These are phyloP conservation scores for Macroglossus sobrinus DNA, from an alignment of 2,113 vertebrate species.

Conservation along the genomic window DNA sequence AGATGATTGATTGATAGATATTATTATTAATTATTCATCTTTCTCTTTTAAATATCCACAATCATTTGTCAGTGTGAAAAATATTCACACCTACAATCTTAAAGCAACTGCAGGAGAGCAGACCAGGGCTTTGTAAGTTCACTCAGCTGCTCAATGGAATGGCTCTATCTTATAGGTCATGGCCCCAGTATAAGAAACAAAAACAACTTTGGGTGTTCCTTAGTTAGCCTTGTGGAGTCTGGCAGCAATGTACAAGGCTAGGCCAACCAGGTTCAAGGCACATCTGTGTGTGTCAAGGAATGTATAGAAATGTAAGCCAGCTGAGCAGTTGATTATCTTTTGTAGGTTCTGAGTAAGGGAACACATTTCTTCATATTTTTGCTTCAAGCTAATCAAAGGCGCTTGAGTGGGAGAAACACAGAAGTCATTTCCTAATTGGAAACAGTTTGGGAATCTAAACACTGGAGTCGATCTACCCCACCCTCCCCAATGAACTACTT, in stretches of 20 bases:
- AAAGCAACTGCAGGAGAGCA: neutral
- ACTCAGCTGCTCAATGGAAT: conserved; percentile 36
- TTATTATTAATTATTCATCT: neutral
- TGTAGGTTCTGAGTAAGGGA: neutral
- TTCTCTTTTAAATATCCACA: neutral
- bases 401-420: conserved; percentile 43
- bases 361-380: neutral
- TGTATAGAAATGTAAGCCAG: neutral
- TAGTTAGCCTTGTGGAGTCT: neutral
- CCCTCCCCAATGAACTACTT: neutral
- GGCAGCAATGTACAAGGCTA: neutral
- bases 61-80: neutral
- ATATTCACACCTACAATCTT: neutral
- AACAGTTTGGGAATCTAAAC: conserved; percentile 57
- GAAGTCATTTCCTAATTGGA: conserved; percentile 64
- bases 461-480: neutral
- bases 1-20: neutral
- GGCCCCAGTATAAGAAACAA: neutral
- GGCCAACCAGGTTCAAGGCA: neutral
- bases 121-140: neutral
- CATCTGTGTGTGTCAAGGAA: conserved; percentile 27
- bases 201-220: neutral
- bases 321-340: neutral
- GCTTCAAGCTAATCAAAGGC: conserved; percentile 58
- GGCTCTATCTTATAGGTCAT: neutral